A percentile compares a stretch with the other conserved stretches of the same genome.
Evolutionary conservation across 2,888 invertebrate genomes (phyloP).

Genomic region (Agrilus mali): DNA sequence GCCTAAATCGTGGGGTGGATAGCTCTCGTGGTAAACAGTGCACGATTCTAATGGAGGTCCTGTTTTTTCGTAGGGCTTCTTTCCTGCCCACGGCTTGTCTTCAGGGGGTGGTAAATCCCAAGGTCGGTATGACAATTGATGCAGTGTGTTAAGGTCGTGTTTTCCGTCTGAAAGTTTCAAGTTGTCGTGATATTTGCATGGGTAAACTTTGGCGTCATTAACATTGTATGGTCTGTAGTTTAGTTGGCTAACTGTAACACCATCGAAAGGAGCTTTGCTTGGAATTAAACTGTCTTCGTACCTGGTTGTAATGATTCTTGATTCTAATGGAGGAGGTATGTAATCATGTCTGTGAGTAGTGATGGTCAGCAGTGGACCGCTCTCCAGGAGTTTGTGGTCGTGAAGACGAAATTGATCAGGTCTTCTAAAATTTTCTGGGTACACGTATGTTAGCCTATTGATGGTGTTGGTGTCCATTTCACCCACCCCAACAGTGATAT

Average conservation of each 20-base stretch:
- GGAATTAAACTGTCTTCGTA: conserved; percentile 33
- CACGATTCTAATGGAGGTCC: conserved; percentile 33
- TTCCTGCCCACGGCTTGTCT: conserved; percentile 6
- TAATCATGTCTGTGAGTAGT: conserved; percentile 55
- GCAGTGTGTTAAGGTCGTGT: conserved; percentile 30
- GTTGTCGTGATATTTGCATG: neutral
- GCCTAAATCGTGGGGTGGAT: conserved; percentile 25
- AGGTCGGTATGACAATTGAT: conserved; percentile 44
- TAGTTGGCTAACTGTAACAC: conserved; percentile 8
- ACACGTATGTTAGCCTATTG: conserved; percentile 43
- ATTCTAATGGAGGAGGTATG: conserved; percentile 39
- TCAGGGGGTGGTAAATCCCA: neutral
- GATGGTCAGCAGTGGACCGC: conserved; percentile 46
- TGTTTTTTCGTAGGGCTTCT: neutral
- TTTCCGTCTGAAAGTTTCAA: conserved; percentile 3
- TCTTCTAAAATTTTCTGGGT: conserved; percentile 23
- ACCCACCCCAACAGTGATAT: conserved; percentile 19
- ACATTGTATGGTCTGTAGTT: conserved; percentile 5
- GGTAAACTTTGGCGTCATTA: neutral
- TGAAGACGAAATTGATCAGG: conserved; percentile 38
- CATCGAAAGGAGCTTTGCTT: conserved; percentile 31
- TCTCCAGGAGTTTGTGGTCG: conserved; percentile 41
- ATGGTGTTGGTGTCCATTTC: conserved; percentile 26
- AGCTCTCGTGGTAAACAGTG: conserved; percentile 42
- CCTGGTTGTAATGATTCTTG: conserved; percentile 31